phyloP scores from a whole-genome alignment of 2,888 invertebrate genomes.

The Agrotis segetum region DNA sequence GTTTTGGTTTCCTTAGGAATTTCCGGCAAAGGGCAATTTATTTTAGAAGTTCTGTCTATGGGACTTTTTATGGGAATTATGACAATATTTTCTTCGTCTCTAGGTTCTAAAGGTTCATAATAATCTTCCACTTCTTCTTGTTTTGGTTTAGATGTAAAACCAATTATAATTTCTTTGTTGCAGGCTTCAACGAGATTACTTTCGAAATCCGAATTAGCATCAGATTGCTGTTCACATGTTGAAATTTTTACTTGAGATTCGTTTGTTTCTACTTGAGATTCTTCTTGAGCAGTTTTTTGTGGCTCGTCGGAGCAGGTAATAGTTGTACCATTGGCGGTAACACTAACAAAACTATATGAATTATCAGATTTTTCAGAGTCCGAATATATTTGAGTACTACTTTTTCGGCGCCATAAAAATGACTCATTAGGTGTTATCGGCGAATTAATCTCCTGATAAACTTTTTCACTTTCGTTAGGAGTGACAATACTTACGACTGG shows the following conservation, averaged over 20 bases:
- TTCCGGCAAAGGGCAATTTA: slow-evolving; percentile 88
- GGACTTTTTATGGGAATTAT: slow-evolving; percentile 80
- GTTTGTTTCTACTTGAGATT: slow-evolving; percentile 72
- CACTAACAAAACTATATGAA: slow-evolving; percentile 80
- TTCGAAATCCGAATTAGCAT: slow-evolving; percentile 84
- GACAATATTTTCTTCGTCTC: slow-evolving; percentile 78
- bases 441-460: slow-evolving; percentile 78
- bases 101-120: slow-evolving; percentile 87
- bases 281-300: slow-evolving; percentile 69
- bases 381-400: slow-evolving; percentile 82
- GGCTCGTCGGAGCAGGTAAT: slow-evolving; percentile 70
- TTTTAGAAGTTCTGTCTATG: slow-evolving; percentile 80
- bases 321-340: slow-evolving; percentile 75
- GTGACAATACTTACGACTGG: slow-evolving; percentile 52
- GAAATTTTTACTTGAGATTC: slow-evolving; percentile 75
- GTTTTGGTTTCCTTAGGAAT: slow-evolving; percentile 78
- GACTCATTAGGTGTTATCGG: slow-evolving; percentile 92
- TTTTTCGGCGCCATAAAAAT: slow-evolving; percentile 92
- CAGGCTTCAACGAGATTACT: slow-evolving; percentile 86
- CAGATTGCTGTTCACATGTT: slow-evolving; percentile 70
- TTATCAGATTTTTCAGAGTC: slow-evolving; percentile 84
- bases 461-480: slow-evolving; percentile 66
- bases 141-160: slow-evolving; percentile 79
- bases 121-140: slow-evolving; percentile 82
- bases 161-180: slow-evolving; percentile 84